Percentiles rank a stretch among this genome's conserved stretches.
Conservation (phyloP, 2,888 invertebrate genomes). For the Spatulosminthurus flaviceps region DNA sequence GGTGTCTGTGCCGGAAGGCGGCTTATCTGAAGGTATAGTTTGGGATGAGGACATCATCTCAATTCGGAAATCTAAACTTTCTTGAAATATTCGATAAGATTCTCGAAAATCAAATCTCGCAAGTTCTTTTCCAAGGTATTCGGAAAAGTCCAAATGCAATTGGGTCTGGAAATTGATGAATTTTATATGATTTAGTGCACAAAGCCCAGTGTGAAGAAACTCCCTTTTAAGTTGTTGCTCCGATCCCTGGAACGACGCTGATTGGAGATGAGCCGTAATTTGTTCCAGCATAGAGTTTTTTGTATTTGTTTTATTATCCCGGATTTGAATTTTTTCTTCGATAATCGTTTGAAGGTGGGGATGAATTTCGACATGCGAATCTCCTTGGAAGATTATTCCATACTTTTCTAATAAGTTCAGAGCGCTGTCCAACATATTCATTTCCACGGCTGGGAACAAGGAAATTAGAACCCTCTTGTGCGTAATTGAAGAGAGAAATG, state of each 20-base stretch:
- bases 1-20: too few species aligned
- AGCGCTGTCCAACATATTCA: neutral
- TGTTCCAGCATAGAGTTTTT: neutral
- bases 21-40: neutral
- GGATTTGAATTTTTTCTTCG: neutral
- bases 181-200: neutral
- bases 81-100: neutral
- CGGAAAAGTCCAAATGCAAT: neutral
- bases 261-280: neutral
- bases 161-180: neutral
- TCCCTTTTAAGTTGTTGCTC: neutral
- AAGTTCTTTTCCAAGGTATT: neutral
- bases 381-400: neutral
- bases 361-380: conserved; percentile 22
- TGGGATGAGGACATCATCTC: neutral
- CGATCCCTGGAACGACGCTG: neutral
- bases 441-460: neutral
- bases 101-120: neutral
- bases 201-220: neutral
- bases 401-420: neutral
- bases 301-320: too few species aligned
- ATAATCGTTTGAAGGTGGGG: neutral
- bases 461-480: neutral
- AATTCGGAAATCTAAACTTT: neutral
- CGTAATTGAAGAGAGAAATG: neutral